A percentile compares a stretch with the other conserved stretches of the same genome.
phyloP scores from a whole-genome alignment of 2,888 invertebrate genomes.

The Omphaloscelis lunosa region DNA sequence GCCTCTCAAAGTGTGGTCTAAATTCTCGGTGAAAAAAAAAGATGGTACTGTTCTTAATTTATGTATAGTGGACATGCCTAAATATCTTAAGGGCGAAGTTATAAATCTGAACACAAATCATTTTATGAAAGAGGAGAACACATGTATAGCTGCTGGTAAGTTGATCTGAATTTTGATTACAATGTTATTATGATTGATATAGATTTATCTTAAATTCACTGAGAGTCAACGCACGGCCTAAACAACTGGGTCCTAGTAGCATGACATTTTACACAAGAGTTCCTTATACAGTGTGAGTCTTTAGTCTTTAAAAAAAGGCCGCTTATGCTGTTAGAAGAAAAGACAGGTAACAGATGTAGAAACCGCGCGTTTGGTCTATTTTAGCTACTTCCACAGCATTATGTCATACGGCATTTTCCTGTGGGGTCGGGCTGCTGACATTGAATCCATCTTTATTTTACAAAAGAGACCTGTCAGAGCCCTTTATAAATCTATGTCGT shows the following conservation, averaged over 20 bases:
- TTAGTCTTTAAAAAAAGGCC: too few species aligned
- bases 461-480: too few species aligned
- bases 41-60: slow-evolving; percentile 54
- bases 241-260: background rate
- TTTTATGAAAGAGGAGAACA: slow-evolving; percentile 63
- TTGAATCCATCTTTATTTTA: too few species aligned
- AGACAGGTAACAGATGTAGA: too few species aligned
- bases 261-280: background rate
- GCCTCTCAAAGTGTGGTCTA: slow-evolving; percentile 52
- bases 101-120: slow-evolving; percentile 54
- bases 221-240: too few species aligned
- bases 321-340: too few species aligned
- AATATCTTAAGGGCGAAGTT: slow-evolving; percentile 53
- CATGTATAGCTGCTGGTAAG: slow-evolving; percentile 63
- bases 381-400: too few species aligned
- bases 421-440: too few species aligned
- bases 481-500: too few species aligned
- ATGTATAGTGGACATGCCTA: slow-evolving; percentile 63
- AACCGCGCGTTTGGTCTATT: too few species aligned
- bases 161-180: background rate
- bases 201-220: background rate
- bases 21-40: slow-evolving; percentile 49
- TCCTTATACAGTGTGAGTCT: background rate
- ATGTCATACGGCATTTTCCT: too few species aligned
- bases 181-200: background rate